Evolutionary conservation across 2,888 invertebrate genomes (phyloP).

Genomic region (Tromatobia lineatoria): DNA sequence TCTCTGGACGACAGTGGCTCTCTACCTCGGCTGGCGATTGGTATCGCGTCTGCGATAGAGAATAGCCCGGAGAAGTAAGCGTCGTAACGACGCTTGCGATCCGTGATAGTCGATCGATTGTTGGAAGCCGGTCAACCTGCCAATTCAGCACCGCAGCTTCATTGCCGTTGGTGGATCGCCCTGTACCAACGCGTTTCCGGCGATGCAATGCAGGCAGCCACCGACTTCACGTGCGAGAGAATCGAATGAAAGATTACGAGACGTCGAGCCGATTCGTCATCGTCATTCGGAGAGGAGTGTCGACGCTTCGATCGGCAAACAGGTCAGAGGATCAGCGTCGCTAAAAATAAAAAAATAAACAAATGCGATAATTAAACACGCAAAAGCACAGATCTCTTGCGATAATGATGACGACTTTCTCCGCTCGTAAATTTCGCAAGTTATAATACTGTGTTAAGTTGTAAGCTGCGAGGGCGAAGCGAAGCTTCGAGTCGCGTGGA

Average conservation of each 20-base stretch:
- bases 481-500: slow-evolving; percentile 22
- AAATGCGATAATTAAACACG: slow-evolving; percentile 20
- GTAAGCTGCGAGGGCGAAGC: slow-evolving; percentile 33
- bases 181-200: slow-evolving; percentile 6
- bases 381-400: neutral
- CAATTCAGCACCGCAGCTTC: slow-evolving; percentile 12
- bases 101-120: slow-evolving; percentile 65
- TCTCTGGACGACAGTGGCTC: slow-evolving; percentile 84
- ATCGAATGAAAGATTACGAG: neutral
- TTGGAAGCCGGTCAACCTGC: slow-evolving; percentile 33
- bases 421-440: neutral
- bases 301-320: slow-evolving; percentile 39
- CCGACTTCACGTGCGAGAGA: slow-evolving; percentile 1
- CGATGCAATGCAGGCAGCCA: slow-evolving; percentile 6
- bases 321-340: slow-evolving; percentile 52
- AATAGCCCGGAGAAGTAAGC: slow-evolving; percentile 61
- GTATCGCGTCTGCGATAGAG: slow-evolving; percentile 84
- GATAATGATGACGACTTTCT: slow-evolving; percentile 10
- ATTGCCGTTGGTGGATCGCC: slow-evolving; percentile 21
- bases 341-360: slow-evolving; percentile 22
- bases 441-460: neutral
- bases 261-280: slow-evolving; percentile 8
- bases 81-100: slow-evolving; percentile 58
- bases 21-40: slow-evolving; percentile 84
- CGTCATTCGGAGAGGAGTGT: slow-evolving; percentile 19